Conservation (phyloP, 2,797 vertebrate species). For the Lerista edwardsae region DNA sequence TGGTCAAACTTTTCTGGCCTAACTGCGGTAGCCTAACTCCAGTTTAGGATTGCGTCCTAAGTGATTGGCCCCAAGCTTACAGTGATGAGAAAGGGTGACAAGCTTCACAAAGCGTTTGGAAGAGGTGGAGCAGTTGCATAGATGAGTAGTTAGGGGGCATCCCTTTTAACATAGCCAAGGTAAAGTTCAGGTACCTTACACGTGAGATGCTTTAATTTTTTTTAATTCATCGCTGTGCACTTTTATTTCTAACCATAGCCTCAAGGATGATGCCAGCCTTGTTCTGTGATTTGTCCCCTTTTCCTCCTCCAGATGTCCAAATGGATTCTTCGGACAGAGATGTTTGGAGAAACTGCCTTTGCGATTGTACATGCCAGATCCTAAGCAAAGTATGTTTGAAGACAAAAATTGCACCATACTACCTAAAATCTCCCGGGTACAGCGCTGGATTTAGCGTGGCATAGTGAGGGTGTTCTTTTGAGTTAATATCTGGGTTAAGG, state of each 20-base stretch:
- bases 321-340: constrained; percentile 95
- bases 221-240: constrained; percentile 81
- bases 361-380: constrained; percentile 95
- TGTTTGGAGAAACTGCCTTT: constrained; percentile 96
- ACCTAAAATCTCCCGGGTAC: constrained; percentile 79
- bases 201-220: constrained; percentile 65
- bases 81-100: constrained; percentile 42
- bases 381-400: constrained; percentile 97
- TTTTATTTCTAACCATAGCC: constrained; percentile 82
- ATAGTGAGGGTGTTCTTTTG: constrained; percentile 79
- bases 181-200: constrained; percentile 17
- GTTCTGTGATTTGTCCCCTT: constrained; percentile 90
- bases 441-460: constrained; percentile 74
- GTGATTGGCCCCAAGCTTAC: constrained; percentile 20
- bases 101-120: constrained; percentile 48
- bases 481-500: constrained; percentile 78
- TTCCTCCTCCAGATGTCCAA: constrained; percentile 96
- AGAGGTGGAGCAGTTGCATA: constrained; percentile 29
- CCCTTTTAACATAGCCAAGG: constrained; percentile 38
- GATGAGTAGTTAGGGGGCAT: constrained; percentile 41
- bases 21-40: no score
- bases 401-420: constrained; percentile 83
- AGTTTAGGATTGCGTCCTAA: background rate
- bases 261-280: constrained; percentile 82
- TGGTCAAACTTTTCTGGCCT: no score